Conservation (phyloP, 2,888 invertebrate genomes). For the Epinotia demarniana region DNA sequence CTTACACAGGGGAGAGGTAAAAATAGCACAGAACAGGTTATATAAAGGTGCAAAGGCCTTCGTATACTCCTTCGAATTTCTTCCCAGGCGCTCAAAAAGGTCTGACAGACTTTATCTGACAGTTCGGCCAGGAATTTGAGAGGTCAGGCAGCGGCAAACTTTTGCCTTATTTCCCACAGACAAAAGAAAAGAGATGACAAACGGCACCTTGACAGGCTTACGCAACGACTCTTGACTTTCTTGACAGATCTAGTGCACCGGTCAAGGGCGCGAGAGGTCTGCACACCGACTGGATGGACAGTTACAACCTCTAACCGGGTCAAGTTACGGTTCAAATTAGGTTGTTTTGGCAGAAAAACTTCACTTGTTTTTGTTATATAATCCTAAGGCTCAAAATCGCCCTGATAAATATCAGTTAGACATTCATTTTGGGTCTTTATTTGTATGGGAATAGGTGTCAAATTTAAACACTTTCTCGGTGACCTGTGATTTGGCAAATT, state of each 20-base stretch:
- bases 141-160: neutral
- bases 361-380: constrained; percentile 2
- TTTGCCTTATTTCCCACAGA: neutral
- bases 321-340: constrained; percentile 10
- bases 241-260: constrained; percentile 24
- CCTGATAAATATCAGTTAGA: neutral
- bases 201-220: constrained; percentile 8
- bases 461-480: neutral
- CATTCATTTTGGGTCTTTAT: neutral
- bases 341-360: neutral
- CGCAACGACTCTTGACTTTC: constrained; percentile 15
- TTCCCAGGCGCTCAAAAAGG: no score
- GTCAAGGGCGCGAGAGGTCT: constrained; percentile 15
- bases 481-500: neutral
- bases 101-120: no score
- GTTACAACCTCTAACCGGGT: constrained; percentile 1
- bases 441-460: neutral
- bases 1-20: no score
- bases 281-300: constrained; percentile 3
- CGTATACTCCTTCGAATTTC: no score
- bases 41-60: no score
- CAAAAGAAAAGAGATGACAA: constrained; percentile 16
- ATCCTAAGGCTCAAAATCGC: neutral
- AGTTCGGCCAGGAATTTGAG: no score
- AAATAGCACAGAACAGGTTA: no score